These are phyloP conservation scores for Metaphire vulgaris DNA, from an alignment of 1,140 invertebrate species.

Conservation along the genomic window DNA sequence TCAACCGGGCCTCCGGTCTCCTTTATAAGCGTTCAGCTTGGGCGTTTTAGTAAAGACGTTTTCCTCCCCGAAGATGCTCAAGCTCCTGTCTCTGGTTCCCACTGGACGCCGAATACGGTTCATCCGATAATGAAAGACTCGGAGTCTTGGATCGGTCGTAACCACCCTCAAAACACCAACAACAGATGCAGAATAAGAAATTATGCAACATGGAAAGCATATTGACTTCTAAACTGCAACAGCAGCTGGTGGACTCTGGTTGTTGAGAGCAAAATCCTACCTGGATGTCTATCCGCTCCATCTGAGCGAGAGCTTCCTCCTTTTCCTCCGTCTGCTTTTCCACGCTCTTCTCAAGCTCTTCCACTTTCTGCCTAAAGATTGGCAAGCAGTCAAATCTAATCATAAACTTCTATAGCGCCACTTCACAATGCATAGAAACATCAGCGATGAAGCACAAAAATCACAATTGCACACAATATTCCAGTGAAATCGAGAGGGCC, in stretches of 20 bases:
- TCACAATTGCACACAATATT: too few species aligned
- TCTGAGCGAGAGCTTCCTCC: not conserved
- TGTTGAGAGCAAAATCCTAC: too few species aligned
- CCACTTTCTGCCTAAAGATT: not conserved
- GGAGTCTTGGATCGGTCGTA: conserved; percentile 45
- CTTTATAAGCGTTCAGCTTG: conserved; percentile 37
- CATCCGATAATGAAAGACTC: conserved; percentile 60
- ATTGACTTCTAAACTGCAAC: too few species aligned
- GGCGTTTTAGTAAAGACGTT: conserved; percentile 59
- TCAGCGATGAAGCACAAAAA: too few species aligned
- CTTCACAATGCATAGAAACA: too few species aligned
- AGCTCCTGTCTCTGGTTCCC: conserved; percentile 62
- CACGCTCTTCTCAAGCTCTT: not conserved
- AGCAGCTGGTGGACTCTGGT: too few species aligned
- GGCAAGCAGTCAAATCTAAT: too few species aligned
- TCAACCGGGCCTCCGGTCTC: conserved; percentile 39
- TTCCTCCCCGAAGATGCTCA: conserved; percentile 65
- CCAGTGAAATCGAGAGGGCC: too few species aligned
- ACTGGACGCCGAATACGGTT: conserved; percentile 69
- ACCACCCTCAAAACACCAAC: conserved; percentile 40
- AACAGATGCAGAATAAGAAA: too few species aligned
- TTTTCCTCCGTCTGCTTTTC: not conserved
- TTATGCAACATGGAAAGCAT: too few species aligned
- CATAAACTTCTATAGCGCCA: too few species aligned
- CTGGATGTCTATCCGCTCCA: not conserved